These are phyloP conservation scores for Oncorhynchus masou DNA, from an alignment of 2,113 vertebrate species.

Conservation along the genomic window DNA sequence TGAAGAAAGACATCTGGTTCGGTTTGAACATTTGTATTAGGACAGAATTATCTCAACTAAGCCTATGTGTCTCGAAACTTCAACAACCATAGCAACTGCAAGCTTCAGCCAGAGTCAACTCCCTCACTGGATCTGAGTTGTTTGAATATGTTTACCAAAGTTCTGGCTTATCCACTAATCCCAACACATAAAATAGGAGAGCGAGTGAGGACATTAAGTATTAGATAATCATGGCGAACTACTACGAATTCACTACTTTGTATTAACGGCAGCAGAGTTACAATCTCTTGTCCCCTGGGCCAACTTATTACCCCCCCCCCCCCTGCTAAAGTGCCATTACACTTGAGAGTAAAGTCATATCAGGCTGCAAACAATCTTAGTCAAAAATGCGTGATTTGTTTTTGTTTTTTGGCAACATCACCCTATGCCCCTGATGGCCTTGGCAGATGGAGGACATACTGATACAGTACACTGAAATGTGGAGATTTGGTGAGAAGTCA, in stretches of 20 bases:
- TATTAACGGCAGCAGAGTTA: not conserved
- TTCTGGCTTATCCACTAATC: not conserved
- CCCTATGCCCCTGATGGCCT: not conserved
- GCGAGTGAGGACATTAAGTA: not conserved
- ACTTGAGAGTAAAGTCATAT: too few species aligned
- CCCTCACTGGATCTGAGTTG: not conserved
- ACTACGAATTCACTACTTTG: slow-evolving; percentile 2
- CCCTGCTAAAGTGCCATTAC: not conserved
- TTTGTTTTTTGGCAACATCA: not conserved
- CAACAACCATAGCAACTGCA: not conserved
- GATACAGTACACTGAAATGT: not conserved
- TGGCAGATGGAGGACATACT: not conserved
- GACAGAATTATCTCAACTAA: not conserved
- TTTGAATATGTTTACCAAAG: not conserved
- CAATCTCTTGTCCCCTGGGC: not conserved
- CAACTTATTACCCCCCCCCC: too few species aligned
- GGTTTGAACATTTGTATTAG: not conserved
- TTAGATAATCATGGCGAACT: not conserved
- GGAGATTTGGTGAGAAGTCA: too few species aligned
- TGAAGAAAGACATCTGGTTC: too few species aligned
- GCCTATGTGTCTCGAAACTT: not conserved
- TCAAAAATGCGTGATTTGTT: not conserved
- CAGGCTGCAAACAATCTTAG: not conserved
- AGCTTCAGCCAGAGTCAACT: not conserved
- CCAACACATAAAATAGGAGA: not conserved